Evolutionary conservation across 2,113 vertebrate species (phyloP).

Genomic region (Thinocorus orbignyianus): DNA sequence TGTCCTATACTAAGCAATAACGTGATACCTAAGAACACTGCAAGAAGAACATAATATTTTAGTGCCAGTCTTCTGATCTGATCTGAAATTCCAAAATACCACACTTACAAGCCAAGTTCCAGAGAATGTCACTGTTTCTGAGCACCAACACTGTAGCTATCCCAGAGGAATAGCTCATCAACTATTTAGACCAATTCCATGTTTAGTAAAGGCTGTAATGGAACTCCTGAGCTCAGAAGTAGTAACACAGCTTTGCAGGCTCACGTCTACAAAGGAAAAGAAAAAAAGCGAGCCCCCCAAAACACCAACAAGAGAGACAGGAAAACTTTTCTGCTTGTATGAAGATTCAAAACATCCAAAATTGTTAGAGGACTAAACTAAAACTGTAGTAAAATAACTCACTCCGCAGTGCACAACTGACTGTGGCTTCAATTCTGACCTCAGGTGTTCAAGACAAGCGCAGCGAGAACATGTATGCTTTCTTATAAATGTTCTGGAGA

Average conservation of each 20-base stretch:
- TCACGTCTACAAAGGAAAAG: too few species aligned
- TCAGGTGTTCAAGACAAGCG: background rate
- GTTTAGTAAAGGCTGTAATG: background rate
- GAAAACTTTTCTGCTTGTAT: background rate
- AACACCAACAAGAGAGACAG: background rate
- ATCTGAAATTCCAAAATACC: background rate
- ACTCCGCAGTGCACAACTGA: background rate
- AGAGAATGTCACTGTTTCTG: background rate
- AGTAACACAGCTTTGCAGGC: background rate
- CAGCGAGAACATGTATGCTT: rapidly evolving
- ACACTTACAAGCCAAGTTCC: background rate
- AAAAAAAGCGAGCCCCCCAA: background rate
- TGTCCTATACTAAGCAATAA: background rate
- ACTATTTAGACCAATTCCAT: background rate
- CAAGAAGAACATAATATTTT: background rate
- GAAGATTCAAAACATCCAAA: background rate
- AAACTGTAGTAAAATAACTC: background rate
- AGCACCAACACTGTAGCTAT: background rate
- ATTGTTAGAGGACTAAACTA: background rate
- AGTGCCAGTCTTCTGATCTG: background rate
- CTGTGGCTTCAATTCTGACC: background rate
- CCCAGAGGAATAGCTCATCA: rapidly evolving
- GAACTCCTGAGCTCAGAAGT: background rate
- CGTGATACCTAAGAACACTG: rapidly evolving
- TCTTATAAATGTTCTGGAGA: background rate